Percentiles rank a stretch among this genome's conserved stretches.
phyloP scores from a whole-genome alignment of 1,140 invertebrate species.

The Ips typographus region DNA sequence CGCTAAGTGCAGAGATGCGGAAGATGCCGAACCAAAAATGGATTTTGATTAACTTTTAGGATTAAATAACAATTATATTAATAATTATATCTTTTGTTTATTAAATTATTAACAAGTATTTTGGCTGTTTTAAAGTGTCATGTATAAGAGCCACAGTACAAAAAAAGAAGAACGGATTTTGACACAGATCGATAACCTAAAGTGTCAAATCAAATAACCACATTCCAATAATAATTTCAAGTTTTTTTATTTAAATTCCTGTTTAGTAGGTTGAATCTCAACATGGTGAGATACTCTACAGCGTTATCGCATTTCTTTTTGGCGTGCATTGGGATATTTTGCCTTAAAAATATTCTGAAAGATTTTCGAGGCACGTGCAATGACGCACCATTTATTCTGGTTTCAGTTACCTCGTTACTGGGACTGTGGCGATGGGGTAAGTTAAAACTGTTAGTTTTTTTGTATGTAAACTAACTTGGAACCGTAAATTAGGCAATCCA shows the following conservation, averaged over 20 bases:
- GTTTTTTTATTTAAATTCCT: background rate
- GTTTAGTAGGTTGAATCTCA: background rate
- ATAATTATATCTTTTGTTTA: background rate
- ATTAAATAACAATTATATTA: background rate
- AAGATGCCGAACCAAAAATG: slow-evolving; percentile 52
- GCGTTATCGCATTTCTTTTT: slow-evolving; percentile 36
- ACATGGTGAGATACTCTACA: slow-evolving; percentile 33
- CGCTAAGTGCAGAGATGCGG: slow-evolving; percentile 78
- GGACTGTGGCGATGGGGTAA: slow-evolving; percentile 39
- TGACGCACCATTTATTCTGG: slow-evolving; percentile 26
- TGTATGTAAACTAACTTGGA: background rate
- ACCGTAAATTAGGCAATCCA: slow-evolving; percentile 34
- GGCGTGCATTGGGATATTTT: slow-evolving; percentile 34
- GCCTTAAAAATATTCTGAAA: slow-evolving; percentile 1
- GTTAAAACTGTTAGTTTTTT: background rate
- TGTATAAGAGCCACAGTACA: no score
- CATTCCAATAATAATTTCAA: background rate
- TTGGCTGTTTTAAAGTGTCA: no score
- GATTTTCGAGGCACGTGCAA: background rate
- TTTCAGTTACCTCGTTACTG: slow-evolving; percentile 30
- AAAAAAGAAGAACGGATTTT: no score
- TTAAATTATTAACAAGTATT: background rate
- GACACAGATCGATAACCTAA: no score
- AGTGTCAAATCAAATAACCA: no score
- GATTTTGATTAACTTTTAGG: slow-evolving; percentile 40